Percentiles rank a stretch among this genome's conserved stretches.
Conservation (phyloP, 2,797 vertebrate genomes). For the Adelosebastes latens region DNA sequence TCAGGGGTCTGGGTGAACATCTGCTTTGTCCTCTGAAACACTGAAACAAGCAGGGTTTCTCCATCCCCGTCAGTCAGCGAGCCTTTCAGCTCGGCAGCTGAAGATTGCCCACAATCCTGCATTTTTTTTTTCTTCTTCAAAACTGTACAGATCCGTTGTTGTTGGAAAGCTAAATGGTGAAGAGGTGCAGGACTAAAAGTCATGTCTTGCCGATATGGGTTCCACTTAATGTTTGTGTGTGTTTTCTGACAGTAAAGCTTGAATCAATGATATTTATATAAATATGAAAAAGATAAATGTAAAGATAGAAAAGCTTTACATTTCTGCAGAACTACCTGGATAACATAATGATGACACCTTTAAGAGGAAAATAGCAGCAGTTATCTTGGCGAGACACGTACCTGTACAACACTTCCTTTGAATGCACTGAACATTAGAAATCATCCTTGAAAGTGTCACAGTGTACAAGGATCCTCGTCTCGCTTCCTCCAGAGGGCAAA, state of each 20-base stretch:
- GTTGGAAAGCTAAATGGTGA: conserved; percentile 16
- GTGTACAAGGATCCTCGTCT: not conserved
- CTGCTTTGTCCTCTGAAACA: conserved; percentile 17
- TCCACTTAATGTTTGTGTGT: not conserved
- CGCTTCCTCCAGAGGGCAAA: conserved; percentile 16
- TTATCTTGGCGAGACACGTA: not conserved
- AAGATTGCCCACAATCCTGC: conserved; percentile 15
- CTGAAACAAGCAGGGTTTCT: conserved; percentile 4
- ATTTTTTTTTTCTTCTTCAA: not conserved
- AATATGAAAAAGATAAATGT: not conserved
- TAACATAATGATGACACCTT: not conserved
- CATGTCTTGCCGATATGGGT: not conserved
- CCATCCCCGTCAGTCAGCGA: not conserved
- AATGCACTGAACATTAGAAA: not conserved
- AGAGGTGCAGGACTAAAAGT: not conserved
- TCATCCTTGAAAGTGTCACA: not conserved
- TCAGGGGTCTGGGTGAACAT: conserved; percentile 5
- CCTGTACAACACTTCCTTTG: not conserved
- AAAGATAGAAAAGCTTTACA: not conserved
- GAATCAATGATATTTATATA: not conserved
- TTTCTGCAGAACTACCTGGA: not conserved
- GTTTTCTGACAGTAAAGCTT: not conserved
- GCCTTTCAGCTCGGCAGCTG: conserved; percentile 13
- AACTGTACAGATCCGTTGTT: conserved; percentile 22
- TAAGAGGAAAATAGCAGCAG: not conserved